phyloP scores from a whole-genome alignment of 2,797 vertebrate genomes.

The Chelonia mydas region DNA sequence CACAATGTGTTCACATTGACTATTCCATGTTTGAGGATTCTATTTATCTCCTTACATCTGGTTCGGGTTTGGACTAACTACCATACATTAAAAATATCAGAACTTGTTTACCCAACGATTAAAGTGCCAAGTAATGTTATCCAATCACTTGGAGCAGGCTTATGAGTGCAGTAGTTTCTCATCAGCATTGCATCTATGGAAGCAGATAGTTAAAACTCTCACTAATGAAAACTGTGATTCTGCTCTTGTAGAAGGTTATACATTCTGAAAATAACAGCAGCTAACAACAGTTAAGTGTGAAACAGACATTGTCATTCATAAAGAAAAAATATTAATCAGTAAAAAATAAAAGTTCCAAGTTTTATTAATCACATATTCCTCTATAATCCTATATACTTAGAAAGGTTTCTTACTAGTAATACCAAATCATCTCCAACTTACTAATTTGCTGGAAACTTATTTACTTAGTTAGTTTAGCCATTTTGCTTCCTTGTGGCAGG shows the following conservation, averaged over 20 bases:
- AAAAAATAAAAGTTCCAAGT: background rate
- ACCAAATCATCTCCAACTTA: slow-evolving; percentile 1
- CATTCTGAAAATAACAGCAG: background rate
- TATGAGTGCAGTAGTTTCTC: slow-evolving; percentile 32
- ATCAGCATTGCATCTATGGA: slow-evolving; percentile 33
- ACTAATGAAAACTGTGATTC: slow-evolving; percentile 36
- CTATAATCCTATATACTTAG: background rate
- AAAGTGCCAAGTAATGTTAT: slow-evolving; percentile 42
- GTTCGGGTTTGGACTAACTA: slow-evolving; percentile 32
- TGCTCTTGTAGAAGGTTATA: slow-evolving; percentile 2
- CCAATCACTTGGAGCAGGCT: slow-evolving; percentile 1
- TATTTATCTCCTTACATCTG: slow-evolving; percentile 40
- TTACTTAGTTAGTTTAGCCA: background rate
- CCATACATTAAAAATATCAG: slow-evolving; percentile 53
- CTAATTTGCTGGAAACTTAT: background rate
- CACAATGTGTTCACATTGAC: slow-evolving; percentile 41
- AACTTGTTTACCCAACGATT: slow-evolving; percentile 45
- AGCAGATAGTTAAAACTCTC: slow-evolving; percentile 37
- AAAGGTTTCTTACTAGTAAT: background rate
- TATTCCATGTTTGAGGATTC: slow-evolving; percentile 58
- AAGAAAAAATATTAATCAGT: slow-evolving; percentile 6
- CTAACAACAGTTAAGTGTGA: slow-evolving; percentile 1
- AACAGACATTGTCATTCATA: background rate
- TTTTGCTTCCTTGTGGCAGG: background rate
- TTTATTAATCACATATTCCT: background rate